Conservation (phyloP, 2,797 vertebrate species). For the Florisuga fusca region DNA sequence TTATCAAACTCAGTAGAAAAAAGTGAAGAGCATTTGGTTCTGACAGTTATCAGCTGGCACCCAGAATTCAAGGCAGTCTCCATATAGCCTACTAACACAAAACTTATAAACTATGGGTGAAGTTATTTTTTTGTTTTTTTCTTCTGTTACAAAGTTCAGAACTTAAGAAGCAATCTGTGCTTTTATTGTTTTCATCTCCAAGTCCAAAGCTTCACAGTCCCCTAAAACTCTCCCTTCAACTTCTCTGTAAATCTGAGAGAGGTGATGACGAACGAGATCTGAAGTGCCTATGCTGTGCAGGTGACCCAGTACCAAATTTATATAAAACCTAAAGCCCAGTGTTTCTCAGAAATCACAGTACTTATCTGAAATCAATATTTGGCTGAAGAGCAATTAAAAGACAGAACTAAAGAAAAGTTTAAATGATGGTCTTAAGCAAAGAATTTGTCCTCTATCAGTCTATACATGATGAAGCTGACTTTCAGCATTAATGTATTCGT, state of each 20-base stretch:
- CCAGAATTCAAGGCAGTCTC: neutral
- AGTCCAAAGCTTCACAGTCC: neutral
- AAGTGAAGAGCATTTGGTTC: neutral
- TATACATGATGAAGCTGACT: neutral
- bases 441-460: neutral
- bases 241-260: neutral
- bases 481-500: neutral
- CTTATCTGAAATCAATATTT: neutral
- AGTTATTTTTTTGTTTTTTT: neutral
- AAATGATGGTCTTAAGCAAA: neutral
- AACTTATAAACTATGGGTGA: neutral
- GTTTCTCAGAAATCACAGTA: conserved; percentile 20
- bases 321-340: neutral
- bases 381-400: neutral
- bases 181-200: neutral
- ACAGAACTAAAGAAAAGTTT: neutral
- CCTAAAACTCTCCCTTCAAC: neutral
- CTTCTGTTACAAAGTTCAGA: neutral
- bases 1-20: neutral
- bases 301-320: neutral
- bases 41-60: neutral
- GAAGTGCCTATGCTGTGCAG: neutral
- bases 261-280: neutral
- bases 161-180: neutral
- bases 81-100: neutral